phyloP scores from a whole-genome alignment of 1,140 invertebrate genomes.

The Holotrichia oblita region DNA sequence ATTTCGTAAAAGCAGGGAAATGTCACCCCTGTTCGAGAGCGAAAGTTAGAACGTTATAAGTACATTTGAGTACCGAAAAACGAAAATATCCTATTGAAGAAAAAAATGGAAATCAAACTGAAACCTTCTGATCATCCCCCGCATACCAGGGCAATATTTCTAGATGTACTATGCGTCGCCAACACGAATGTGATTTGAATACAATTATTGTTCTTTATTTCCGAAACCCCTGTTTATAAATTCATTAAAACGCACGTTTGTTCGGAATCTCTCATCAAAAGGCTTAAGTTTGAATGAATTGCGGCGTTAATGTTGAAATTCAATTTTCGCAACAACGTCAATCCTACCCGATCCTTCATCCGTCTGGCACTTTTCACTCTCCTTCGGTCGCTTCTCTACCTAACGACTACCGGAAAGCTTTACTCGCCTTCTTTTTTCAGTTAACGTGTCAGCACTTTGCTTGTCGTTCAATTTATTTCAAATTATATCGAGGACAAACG shows the following conservation, averaged over 20 bases:
- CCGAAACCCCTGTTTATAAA: slow-evolving; percentile 22
- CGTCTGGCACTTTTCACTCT: not conserved
- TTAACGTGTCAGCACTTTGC: not conserved
- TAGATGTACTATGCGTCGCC: not conserved
- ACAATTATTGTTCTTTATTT: slow-evolving; percentile 26
- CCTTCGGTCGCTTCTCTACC: not conserved
- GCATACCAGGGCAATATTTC: not conserved
- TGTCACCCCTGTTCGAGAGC: not conserved
- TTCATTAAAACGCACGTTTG: slow-evolving; percentile 24
- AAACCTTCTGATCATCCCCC: not conserved
- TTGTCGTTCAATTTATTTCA: slow-evolving; percentile 7
- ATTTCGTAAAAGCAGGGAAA: not conserved
- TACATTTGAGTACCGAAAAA: not conserved
- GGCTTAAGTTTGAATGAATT: slow-evolving; percentile 21
- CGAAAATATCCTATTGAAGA: not conserved
- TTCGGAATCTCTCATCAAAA: slow-evolving; percentile 16
- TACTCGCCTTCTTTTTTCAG: not conserved
- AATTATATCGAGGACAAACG: not conserved
- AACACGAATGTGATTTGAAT: not conserved
- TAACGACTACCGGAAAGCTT: not conserved
- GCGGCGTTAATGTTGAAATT: slow-evolving; percentile 28
- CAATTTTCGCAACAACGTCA: slow-evolving; percentile 33
- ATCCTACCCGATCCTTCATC: slow-evolving; percentile 13
- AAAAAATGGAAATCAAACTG: not conserved
- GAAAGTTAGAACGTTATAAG: not conserved